These are phyloP conservation scores for Tyrophagus putrescentiae DNA, from an alignment of 1,140 invertebrate genomes.

Conservation along the genomic window DNA sequence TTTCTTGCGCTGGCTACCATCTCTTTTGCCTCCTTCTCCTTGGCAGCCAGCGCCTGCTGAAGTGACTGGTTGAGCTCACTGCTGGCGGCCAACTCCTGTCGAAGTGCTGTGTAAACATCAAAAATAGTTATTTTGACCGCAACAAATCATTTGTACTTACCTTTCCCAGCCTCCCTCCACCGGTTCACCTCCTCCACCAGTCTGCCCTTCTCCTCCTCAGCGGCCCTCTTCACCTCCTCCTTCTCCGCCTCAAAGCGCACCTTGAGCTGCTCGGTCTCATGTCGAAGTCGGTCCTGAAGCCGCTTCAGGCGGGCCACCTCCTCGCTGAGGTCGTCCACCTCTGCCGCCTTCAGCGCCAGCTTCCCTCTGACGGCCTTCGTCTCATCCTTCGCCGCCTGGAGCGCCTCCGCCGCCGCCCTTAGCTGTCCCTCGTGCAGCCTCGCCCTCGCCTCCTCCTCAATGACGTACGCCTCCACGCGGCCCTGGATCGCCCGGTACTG, in stretches of 20 bases:
- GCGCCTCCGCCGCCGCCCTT: neutral
- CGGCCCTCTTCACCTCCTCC: neutral
- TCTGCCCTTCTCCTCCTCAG: slow-evolving; percentile 4
- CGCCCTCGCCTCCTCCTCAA: slow-evolving; percentile 13
- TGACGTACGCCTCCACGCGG: slow-evolving; percentile 12
- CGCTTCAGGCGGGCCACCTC: slow-evolving; percentile 7
- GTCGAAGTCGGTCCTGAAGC: neutral
- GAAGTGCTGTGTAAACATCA: slow-evolving; percentile 2
- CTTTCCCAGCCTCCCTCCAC: slow-evolving; percentile 4
- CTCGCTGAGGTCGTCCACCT: slow-evolving; percentile 34
- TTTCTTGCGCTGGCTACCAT: neutral
- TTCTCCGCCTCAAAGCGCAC: neutral
- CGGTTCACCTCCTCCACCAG: neutral
- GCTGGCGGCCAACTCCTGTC: neutral
- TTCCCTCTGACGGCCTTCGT: neutral
- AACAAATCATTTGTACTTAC: neutral
- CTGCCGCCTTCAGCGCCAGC: neutral
- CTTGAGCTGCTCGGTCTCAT: neutral
- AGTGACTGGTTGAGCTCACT: neutral
- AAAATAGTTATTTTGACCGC: neutral
- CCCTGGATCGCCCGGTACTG: slow-evolving; percentile 16
- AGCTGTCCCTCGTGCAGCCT: slow-evolving; percentile 10
- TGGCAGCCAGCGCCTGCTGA: neutral
- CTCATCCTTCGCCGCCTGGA: neutral
- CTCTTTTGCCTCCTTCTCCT: slow-evolving; percentile 8